Evolutionary conservation across 64 coral and sea anemone genomes (phyloP).

Genomic region (Montipora sp.): DNA sequence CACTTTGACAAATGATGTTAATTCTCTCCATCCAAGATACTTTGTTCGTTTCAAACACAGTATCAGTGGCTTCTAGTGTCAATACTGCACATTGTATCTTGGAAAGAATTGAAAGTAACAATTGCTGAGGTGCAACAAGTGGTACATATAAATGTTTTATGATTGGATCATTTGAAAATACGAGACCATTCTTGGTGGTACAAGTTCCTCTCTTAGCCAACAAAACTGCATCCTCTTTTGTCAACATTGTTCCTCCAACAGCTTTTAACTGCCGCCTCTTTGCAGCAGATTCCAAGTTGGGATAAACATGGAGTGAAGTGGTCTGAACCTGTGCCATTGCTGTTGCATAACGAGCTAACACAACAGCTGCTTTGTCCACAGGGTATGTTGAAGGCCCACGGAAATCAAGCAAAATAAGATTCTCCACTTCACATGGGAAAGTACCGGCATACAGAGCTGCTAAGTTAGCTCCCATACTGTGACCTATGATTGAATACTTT

Average conservation of each 20-base stretch:
- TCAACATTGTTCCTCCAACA: not conserved
- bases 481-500: conserved; percentile 77
- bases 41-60: not conserved
- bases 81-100: conserved; percentile 5
- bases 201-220: conserved; percentile 5
- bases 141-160: not conserved
- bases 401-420: conserved; percentile 70
- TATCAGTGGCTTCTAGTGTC: not conserved
- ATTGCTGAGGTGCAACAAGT: not conserved
- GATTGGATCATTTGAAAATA: conserved; percentile 16
- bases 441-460: conserved; percentile 70
- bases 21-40: not conserved
- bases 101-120: not conserved
- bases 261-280: not conserved
- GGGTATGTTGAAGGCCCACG: not conserved
- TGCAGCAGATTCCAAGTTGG: conserved; percentile 13
- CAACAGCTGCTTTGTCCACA: not conserved
- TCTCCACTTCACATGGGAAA: conserved; percentile 77
- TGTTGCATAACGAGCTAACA: conserved; percentile 17
- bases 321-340: not conserved
- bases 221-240: conserved; percentile 4
- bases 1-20: not conserved
- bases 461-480: conserved; percentile 72
- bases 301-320: not conserved
- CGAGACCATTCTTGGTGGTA: not conserved